Percentiles rank a stretch among this genome's conserved stretches.
phyloP scores from a whole-genome alignment of 2,113 vertebrate species.

The Orcinus orca region DNA sequence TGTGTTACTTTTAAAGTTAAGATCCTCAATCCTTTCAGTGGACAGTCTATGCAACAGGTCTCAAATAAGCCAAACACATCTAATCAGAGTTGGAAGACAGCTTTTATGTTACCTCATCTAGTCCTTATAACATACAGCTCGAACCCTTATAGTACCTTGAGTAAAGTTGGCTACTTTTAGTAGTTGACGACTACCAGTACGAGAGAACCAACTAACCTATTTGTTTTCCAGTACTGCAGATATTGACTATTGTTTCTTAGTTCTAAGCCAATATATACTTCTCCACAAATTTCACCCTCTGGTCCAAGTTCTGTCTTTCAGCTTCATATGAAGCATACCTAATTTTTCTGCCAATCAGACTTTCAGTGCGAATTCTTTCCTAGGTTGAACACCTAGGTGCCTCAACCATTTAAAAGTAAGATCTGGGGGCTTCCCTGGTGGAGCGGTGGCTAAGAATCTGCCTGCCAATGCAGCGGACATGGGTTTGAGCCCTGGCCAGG shows the following conservation, averaged over 20 bases:
- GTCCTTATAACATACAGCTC: neutral
- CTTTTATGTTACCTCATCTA: neutral
- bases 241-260: no score
- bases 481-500: no score
- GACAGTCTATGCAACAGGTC: neutral
- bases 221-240: no score
- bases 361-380: slow-evolving; percentile 5
- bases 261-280: neutral
- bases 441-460: no score
- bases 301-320: neutral
- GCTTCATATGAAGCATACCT: neutral
- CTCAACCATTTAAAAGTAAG: neutral
- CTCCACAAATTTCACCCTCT: neutral
- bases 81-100: neutral
- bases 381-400: neutral
- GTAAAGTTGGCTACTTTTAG: neutral
- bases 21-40: neutral
- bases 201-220: no score
- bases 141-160: neutral
- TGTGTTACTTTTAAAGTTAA: neutral
- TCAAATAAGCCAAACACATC: neutral
- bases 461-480: no score
- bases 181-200: no score
- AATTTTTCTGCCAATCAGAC: neutral
- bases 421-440: neutral